Base-by-base conservation (phyloP, 1,140 invertebrate species). In the Neodiprion pinetum region DNA sequence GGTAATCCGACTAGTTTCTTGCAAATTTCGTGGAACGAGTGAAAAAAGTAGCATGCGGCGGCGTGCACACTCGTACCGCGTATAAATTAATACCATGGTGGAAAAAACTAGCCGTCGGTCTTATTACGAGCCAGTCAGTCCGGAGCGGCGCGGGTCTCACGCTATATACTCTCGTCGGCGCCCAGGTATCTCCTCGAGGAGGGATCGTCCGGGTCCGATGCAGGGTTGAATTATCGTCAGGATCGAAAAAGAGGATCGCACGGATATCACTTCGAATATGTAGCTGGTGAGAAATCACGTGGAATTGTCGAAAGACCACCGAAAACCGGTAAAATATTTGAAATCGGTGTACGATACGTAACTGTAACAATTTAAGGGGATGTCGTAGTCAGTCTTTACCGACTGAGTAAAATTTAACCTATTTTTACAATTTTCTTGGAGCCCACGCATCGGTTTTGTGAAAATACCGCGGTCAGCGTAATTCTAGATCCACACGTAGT, bases 1-100 rank as follows among this genome's bases (percentile, higher is more conserved):
- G 80, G 82, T 85, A 83, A 40, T 85, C 81, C 85, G 86, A 88
- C 87, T 88, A 88, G 87, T 88, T 88, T 87, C 87, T 88, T 88
- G 87, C 87, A 88, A 88, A 88, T 88, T 88, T 88, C 87, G 86
- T 84, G 83, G 86, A 88, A 88, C 80, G 81, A 81, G 76, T 79
- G 81, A 84, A 87, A 85, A 88, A 88, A 87, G 85, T 81, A 81
- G 73, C 67, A 75, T 74, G 68, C 66, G 73, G 70, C 76, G 72
- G 82, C 85, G 83, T 88, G 85, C 86, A 84, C 85, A 86, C 85
- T 85, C 87, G 86, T 86, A 86, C 81, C 81, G 84, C 85, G 86
- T 88, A 88, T 87, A 88, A 88, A 88, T 88, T 88, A 88, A 87
- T 87, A 87, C 85, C 81, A 82, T 75, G 73, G 74, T 81, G 78